A percentile compares a stretch with the other conserved stretches of the same genome.
Evolutionary conservation across 1,140 invertebrate genomes (phyloP).

Genomic region (Drosophila nikananu): DNA sequence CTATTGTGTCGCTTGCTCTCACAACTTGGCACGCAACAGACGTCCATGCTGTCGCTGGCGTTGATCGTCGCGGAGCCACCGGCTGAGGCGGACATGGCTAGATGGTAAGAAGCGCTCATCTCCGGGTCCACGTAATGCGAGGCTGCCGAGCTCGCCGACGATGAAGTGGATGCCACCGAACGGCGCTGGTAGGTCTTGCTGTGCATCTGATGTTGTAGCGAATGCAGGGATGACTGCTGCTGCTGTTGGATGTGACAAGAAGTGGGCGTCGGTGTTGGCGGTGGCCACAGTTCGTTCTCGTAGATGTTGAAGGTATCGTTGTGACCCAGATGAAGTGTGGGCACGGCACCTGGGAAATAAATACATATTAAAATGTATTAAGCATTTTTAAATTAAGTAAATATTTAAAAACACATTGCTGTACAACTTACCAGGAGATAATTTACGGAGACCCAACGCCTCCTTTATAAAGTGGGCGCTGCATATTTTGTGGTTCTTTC

Average conservation of each 20-base stretch:
- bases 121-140: slow-evolving; percentile 71
- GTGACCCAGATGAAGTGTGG: slow-evolving; percentile 77
- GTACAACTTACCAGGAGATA: slow-evolving; percentile 64
- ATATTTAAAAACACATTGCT: background rate
- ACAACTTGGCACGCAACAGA: slow-evolving; percentile 77
- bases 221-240: slow-evolving; percentile 43
- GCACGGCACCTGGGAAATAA: slow-evolving; percentile 60
- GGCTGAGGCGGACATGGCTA: slow-evolving; percentile 33
- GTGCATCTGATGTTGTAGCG: slow-evolving; percentile 44
- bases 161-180: slow-evolving; percentile 68
- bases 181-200: slow-evolving; percentile 65
- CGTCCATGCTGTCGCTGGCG: slow-evolving; percentile 70
- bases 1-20: slow-evolving; percentile 78
- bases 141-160: slow-evolving; percentile 65
- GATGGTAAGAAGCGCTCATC: slow-evolving; percentile 47
- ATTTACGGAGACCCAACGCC: slow-evolving; percentile 71
- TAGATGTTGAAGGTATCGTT: slow-evolving; percentile 83
- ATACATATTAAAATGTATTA: too few relatives aligned
- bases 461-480: slow-evolving; percentile 82
- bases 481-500: slow-evolving; percentile 83
- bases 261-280: slow-evolving; percentile 62
- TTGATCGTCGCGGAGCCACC: slow-evolving; percentile 43
- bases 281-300: slow-evolving; percentile 78
- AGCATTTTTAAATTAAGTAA: background rate
- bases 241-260: slow-evolving; percentile 38